A percentile compares a stretch with the other conserved stretches of the same genome.
phyloP scores from a whole-genome alignment of 2,113 vertebrate species.

The Salvelinus namaycush region DNA sequence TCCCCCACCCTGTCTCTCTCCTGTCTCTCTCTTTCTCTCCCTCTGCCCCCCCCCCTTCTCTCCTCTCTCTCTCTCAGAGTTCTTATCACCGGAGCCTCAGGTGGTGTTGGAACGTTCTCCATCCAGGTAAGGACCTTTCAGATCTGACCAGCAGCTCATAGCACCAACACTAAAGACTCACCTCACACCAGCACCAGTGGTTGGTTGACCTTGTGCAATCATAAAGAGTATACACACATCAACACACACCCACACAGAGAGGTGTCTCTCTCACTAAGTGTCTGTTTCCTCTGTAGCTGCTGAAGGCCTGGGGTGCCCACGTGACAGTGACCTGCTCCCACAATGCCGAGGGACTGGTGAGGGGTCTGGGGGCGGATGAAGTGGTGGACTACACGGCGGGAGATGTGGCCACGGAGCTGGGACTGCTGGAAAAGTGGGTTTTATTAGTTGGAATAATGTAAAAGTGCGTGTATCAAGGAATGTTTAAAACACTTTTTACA shows the following conservation, averaged over 20 bases:
- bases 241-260: neutral
- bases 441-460: neutral
- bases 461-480: too few species aligned
- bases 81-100: conserved; percentile 89
- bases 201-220: neutral
- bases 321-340: conserved; percentile 88
- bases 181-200: neutral
- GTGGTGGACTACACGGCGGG: conserved; percentile 84
- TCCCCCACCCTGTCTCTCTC: conserved; percentile 20
- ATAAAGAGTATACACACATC: too few species aligned
- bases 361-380: conserved; percentile 85
- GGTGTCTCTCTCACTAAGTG: conserved; percentile 19
- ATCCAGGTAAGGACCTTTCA: conserved; percentile 79
- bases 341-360: conserved; percentile 81
- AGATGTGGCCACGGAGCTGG: conserved; percentile 73
- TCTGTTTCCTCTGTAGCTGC: conserved; percentile 68
- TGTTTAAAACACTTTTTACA: too few species aligned
- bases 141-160: neutral
- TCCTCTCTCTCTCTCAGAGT: conserved; percentile 66
- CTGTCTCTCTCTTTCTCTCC: neutral
- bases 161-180: neutral
- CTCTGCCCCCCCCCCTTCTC: neutral
- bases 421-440: conserved; percentile 78
- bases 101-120: conserved; percentile 90
- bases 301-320: conserved; percentile 1